Evolutionary conservation across 2,113 vertebrate species (phyloP).

Genomic region (Hoplias malabaricus): DNA sequence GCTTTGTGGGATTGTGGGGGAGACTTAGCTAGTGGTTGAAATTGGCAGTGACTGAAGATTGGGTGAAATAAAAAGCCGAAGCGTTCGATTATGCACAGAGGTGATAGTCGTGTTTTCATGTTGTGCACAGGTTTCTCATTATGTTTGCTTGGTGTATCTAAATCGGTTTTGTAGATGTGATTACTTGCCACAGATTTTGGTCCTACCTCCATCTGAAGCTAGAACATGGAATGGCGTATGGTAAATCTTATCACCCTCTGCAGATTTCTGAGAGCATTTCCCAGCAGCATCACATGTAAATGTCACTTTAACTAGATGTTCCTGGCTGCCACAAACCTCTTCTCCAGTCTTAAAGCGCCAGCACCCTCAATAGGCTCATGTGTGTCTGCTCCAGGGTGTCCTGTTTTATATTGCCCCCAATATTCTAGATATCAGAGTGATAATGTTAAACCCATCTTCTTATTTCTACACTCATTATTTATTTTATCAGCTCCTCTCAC

Average conservation of each 20-base stretch:
- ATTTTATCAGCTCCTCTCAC: too few relatives aligned
- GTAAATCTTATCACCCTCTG: constrained; percentile 30
- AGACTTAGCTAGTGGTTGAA: too few relatives aligned
- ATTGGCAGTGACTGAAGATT: too few relatives aligned
- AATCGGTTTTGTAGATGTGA: constrained; percentile 14
- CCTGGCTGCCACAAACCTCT: neutral
- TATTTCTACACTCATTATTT: too few relatives aligned
- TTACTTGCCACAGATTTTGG: constrained; percentile 3
- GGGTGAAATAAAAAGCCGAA: too few relatives aligned
- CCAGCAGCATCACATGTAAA: neutral
- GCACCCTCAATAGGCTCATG: too few relatives aligned
- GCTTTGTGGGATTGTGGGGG: neutral
- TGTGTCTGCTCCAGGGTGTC: too few relatives aligned
- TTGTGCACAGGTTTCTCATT: constrained; percentile 5
- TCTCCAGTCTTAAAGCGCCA: neutral
- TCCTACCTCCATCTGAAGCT: neutral
- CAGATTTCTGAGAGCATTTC: constrained; percentile 26
- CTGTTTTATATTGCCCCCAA: too few relatives aligned
- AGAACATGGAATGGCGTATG: neutral
- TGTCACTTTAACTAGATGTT: neutral
- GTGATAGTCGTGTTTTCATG: neutral
- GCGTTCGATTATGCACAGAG: too few relatives aligned
- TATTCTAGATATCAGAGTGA: too few relatives aligned
- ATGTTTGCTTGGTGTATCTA: constrained; percentile 13
- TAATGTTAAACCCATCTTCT: too few relatives aligned